These are phyloP conservation scores for Verasper variegatus DNA, from an alignment of 2,113 vertebrate species.

Conservation along the genomic window DNA sequence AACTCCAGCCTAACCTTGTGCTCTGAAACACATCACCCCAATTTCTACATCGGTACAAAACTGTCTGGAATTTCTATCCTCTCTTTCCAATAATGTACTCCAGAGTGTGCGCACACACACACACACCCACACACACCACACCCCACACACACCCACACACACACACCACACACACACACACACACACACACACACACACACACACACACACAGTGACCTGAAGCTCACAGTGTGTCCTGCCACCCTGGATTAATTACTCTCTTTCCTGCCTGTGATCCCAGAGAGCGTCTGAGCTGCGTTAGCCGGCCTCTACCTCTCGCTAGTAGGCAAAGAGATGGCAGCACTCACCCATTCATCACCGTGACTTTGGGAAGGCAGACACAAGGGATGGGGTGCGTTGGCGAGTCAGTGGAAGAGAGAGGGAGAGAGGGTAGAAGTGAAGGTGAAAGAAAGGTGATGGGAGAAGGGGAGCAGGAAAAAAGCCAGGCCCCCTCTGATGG, in stretches of 20 bases:
- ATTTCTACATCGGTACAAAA: constrained; percentile 46
- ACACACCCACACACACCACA: constrained; percentile 8
- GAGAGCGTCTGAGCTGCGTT: constrained; percentile 76
- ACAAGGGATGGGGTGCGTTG: constrained; percentile 46
- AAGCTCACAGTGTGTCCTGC: constrained; percentile 62
- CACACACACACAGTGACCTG: constrained; percentile 50
- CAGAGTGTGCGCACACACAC: constrained; percentile 1
- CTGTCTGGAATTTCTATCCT: constrained; percentile 35
- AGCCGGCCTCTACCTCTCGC: constrained; percentile 76
- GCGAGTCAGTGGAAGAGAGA: constrained; percentile 39
- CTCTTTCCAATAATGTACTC: constrained; percentile 29
- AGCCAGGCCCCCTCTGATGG: constrained; percentile 68
- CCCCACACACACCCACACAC: constrained; percentile 17
- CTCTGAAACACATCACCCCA: constrained; percentile 48
- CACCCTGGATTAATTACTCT: constrained; percentile 84
- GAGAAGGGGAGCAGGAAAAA: constrained; percentile 61
- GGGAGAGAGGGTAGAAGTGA: constrained; percentile 58
- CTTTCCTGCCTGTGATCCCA: constrained; percentile 75
- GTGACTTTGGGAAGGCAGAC: constrained; percentile 75
- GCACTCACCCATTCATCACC: constrained; percentile 81
- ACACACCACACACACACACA: neutral
- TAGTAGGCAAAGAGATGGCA: constrained; percentile 68
- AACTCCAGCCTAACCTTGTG: constrained; percentile 54
- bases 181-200: constrained; percentile 20
- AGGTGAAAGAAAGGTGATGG: constrained; percentile 69